Evolutionary conservation across 2,113 vertebrate species (phyloP), one percentile per base, ranked within the genome.

Genomic region (Melanocharis versteri): DNA sequence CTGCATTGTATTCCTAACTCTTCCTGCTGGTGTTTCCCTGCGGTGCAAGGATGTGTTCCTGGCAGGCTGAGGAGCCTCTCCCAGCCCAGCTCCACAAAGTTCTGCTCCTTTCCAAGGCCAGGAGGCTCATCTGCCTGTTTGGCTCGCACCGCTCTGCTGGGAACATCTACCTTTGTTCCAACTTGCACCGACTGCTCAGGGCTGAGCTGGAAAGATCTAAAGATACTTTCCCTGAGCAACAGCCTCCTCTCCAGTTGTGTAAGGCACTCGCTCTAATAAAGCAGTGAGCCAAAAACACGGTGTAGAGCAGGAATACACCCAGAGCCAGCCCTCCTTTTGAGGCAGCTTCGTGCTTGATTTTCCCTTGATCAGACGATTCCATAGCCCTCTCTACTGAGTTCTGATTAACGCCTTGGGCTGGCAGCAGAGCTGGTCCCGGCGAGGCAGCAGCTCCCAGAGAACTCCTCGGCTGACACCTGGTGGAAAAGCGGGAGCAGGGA

Each of bases 401-500:
- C 5, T 7, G 47, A 9, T 21, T 24, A 8, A 15, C 0, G 60
- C 64, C 53, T 4, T 1, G 42, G 13, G 30, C 70, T 9, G 44
- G 40, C 30, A 3, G 39, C 24, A 22, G 22, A 45, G 50, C 64
- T 2, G 12, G 18, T 20, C 51, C 53, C 3, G 0, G 30, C 7
- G 7, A 65, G 17, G 48, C 53, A 31, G 42, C 47, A 7, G 79
- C 79, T 94, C 68, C 45, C 87, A 73, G 8, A 30, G 21, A 48
- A 87, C 83, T 96, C 85, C 86, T 96, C 81, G 92, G 33, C 85
- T 97, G 96, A 96, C 96, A 96, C 79, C 96, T 97, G 90, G 64
- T 95, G 95, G 96, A 94, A 94, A 56, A 81, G 47, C 14, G 0
- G 69, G 68, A 73, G 68, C 66, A 76, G 54, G 47, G 70, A 76